Evolutionary conservation across 1,140 invertebrate genomes (phyloP), one percentile per base, ranked within the genome.

Genomic region (Tetramorium parvispinum): DNA sequence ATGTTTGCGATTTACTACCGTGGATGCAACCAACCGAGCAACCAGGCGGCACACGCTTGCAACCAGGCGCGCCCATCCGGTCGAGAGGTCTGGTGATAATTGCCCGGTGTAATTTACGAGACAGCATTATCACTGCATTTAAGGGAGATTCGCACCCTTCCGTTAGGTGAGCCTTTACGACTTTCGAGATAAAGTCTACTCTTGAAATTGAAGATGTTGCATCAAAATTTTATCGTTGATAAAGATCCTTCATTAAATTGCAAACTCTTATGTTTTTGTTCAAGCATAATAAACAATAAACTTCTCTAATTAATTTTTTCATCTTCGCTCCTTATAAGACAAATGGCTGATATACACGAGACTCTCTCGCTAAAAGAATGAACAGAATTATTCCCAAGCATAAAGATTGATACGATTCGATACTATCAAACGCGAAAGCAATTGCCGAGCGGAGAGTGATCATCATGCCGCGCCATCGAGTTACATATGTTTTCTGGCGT

Each of bases 1-100:
- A 43, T 43, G 75, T 79, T 49, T 78, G 46, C 83, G 75, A 85
- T 85, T 85, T 85, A 79, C 83, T 79, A 79, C 57, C 79, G 68
- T 73, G 53, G 40, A 73, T 59, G 79, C 40, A 75, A 61, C 79
- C 53, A 43, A 75, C 21, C 40, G 68, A 46, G 37, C 53, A 73
- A 53, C 51, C 66, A 73, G 46, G 46, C 37, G 18, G 24, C 43
- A 40, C 24, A 37, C 4, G 68, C 40, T 59, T 61, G 53, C 53
- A 83, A 83, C 79, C 40, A 59, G 79, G 32, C 79, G 79, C 37
- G 43, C 79, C 79, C 68, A 83, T 75, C 68, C 79, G 79, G 79
- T 61, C 40, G 51, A 57, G 79, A 40, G 21, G 40, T 65, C 71
- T 63, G 43, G 71, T 85, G 73, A 85, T 85, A 85, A 85, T 85